These are phyloP conservation scores for Ceyx cyanopectus DNA, from an alignment of 2,113 vertebrate genomes.

Conservation along the genomic window DNA sequence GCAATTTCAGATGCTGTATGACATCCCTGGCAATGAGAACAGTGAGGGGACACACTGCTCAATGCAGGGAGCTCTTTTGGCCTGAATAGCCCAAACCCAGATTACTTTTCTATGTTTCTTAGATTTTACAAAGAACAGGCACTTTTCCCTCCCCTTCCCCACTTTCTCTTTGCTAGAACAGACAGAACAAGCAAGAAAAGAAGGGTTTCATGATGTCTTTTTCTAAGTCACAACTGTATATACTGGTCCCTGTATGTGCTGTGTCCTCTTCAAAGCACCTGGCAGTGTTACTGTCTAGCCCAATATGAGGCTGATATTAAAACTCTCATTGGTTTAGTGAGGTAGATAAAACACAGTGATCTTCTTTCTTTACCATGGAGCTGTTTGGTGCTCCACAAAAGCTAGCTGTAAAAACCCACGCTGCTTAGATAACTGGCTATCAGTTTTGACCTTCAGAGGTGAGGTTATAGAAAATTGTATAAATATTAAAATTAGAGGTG, in stretches of 20 bases:
- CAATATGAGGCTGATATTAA: not conserved
- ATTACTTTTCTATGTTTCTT: not conserved
- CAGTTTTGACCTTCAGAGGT: constrained; percentile 46
- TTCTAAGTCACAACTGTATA: not conserved
- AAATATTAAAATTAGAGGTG: constrained; percentile 61
- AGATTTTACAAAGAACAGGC: not conserved
- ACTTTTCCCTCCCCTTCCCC: accelerated
- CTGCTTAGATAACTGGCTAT: constrained; percentile 13
- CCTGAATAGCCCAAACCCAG: not conserved
- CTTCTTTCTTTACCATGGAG: not conserved
- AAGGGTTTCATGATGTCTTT: not conserved
- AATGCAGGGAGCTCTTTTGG: not conserved
- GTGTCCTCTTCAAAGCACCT: not conserved
- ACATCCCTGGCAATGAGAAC: not conserved
- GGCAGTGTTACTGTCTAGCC: not conserved
- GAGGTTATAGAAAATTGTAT: constrained; percentile 40
- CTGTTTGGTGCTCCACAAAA: not conserved
- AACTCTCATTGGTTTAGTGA: constrained; percentile 24
- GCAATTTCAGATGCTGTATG: not conserved
- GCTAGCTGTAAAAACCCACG: not conserved
- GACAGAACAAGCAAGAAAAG: not conserved
- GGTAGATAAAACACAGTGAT: not conserved
- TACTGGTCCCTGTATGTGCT: not conserved
- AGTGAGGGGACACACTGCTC: not conserved
- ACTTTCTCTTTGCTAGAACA: not conserved